phyloP scores from a whole-genome alignment of 2,113 vertebrate genomes.

The Gallinago jamesoni region DNA sequence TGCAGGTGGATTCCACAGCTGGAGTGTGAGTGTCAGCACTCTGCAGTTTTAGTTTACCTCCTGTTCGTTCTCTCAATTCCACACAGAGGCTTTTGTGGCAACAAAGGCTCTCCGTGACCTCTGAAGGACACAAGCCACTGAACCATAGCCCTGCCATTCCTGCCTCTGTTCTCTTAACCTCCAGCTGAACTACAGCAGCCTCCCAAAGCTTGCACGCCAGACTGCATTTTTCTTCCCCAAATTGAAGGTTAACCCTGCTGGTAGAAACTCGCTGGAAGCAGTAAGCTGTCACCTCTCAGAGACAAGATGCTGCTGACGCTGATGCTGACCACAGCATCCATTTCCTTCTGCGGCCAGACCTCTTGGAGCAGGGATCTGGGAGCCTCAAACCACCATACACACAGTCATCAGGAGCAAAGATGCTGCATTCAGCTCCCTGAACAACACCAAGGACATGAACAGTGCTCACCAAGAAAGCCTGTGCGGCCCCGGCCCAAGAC shows the following conservation, averaged over 20 bases:
- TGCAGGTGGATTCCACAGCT: background rate
- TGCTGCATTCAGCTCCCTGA: background rate
- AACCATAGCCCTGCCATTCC: background rate
- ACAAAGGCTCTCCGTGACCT: background rate
- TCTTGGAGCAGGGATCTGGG: fast-evolving
- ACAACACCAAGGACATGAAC: background rate
- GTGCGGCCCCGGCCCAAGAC: background rate
- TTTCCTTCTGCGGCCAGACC: background rate
- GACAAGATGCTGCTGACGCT: background rate
- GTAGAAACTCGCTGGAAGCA: background rate
- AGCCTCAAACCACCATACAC: fast-evolving
- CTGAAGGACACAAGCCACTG: background rate
- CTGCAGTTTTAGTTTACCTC: background rate
- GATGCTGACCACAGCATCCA: background rate
- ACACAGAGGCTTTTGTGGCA: background rate
- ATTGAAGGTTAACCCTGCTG: background rate
- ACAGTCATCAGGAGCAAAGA: fast-evolving
- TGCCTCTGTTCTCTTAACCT: constrained; percentile 3
- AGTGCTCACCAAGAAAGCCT: background rate
- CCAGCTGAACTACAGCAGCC: background rate
- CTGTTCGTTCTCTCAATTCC: background rate
- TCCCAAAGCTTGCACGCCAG: background rate
- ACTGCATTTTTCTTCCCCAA: constrained; percentile 8
- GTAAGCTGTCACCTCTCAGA: background rate
- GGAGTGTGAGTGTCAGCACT: background rate